Evolutionary conservation across 2,113 vertebrate genomes (phyloP).

Genomic region (Ivindomyrus marchei): DNA sequence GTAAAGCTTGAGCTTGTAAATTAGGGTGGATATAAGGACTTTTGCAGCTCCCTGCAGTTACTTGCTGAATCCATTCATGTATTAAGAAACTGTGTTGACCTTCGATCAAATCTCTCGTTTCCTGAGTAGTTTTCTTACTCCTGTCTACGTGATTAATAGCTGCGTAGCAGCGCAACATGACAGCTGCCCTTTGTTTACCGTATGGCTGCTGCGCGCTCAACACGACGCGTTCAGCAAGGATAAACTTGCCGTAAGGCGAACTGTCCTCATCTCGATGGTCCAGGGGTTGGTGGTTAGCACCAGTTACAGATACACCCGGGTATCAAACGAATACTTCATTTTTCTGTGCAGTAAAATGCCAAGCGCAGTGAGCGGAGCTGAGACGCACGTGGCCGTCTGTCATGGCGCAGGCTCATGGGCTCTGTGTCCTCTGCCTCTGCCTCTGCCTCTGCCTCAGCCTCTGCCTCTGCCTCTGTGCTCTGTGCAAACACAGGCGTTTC

Average conservation of each 20-base stretch:
- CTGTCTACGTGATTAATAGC: conserved; percentile 11
- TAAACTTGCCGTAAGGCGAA: background rate
- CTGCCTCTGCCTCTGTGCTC: background rate
- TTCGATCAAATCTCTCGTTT: conserved; percentile 18
- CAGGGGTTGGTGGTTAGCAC: background rate
- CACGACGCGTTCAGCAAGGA: background rate
- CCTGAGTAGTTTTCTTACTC: conserved; percentile 2
- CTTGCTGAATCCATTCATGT: background rate
- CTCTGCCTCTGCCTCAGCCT: too few relatives aligned
- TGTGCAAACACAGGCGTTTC: background rate
- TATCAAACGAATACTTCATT: background rate
- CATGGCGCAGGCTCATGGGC: background rate
- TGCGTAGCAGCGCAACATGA: background rate
- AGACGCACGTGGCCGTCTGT: background rate
- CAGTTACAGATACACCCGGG: background rate
- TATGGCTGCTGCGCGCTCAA: background rate
- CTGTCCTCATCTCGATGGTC: background rate
- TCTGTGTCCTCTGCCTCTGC: background rate
- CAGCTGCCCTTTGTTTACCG: background rate
- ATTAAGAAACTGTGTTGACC: conserved; percentile 3
- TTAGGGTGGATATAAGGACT: background rate
- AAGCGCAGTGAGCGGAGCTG: background rate
- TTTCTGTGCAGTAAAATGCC: background rate
- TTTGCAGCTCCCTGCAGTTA: background rate
- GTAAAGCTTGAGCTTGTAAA: background rate